phyloP scores from a whole-genome alignment of 2,888 invertebrate species.

The Phaonia tiefii region DNA sequence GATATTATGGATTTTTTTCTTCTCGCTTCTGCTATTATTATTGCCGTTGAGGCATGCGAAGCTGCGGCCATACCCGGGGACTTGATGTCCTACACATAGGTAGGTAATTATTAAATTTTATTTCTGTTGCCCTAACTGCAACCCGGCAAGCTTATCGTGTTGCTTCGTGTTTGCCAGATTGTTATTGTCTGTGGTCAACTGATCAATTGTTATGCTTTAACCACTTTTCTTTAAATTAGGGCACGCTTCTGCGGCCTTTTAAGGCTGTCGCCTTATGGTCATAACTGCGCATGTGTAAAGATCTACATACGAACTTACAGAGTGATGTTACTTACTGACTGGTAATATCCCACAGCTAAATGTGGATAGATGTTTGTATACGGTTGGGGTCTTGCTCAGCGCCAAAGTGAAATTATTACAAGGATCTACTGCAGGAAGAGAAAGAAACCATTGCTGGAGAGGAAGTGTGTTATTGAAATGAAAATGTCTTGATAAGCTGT shows the following conservation, averaged over 20 bases:
- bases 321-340: neutral
- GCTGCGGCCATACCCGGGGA: neutral
- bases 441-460: neutral
- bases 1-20: constrained; percentile 32
- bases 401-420: constrained; percentile 57
- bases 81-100: constrained; percentile 61
- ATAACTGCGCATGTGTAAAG: constrained; percentile 11
- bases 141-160: neutral
- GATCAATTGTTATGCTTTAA: constrained; percentile 67
- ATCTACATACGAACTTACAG: neutral
- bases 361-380: constrained; percentile 17
- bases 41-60: neutral
- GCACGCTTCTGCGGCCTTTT: constrained; percentile 75
- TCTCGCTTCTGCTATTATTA: constrained; percentile 29
- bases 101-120: constrained; percentile 59
- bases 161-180: constrained; percentile 49
- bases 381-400: constrained; percentile 48
- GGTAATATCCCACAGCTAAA: constrained; percentile 63
- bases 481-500: constrained; percentile 60
- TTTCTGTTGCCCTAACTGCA: constrained; percentile 43
- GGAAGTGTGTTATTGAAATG: constrained; percentile 55
- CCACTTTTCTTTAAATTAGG: constrained; percentile 78
- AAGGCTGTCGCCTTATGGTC: constrained; percentile 59
- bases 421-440: neutral
- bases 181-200: constrained; percentile 62